Evolutionary conservation across 2,888 invertebrate species (phyloP).

Genomic region (Dysmachus trigonus): DNA sequence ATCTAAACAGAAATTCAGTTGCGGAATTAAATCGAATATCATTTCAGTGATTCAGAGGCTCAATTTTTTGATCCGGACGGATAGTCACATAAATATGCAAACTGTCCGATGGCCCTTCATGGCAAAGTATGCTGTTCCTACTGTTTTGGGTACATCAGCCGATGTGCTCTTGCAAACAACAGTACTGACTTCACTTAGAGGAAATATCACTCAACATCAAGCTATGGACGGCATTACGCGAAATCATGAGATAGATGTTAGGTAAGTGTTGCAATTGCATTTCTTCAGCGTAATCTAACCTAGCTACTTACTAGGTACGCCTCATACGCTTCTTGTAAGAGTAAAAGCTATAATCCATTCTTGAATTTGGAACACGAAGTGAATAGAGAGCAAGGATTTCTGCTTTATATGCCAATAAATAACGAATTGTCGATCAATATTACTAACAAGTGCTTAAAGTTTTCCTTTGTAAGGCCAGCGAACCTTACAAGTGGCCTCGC

Average conservation of each 20-base stretch:
- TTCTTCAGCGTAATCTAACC: not conserved
- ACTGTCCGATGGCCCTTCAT: constrained; percentile 68
- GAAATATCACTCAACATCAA: constrained; percentile 72
- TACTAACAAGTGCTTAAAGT: constrained; percentile 57
- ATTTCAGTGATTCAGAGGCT: constrained; percentile 68
- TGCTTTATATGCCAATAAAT: constrained; percentile 73
- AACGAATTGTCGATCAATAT: constrained; percentile 60
- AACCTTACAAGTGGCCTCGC: constrained; percentile 63
- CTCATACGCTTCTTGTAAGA: constrained; percentile 66
- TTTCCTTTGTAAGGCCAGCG: constrained; percentile 61
- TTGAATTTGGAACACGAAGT: constrained; percentile 72
- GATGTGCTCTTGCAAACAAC: constrained; percentile 65
- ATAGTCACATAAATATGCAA: constrained; percentile 71
- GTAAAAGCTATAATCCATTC: constrained; percentile 70
- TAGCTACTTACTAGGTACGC: constrained; percentile 64
- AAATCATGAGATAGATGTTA: constrained; percentile 72
- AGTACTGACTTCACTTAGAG: constrained; percentile 72
- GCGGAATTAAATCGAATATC: not conserved
- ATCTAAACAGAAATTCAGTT: constrained; percentile 49
- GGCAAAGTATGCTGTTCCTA: constrained; percentile 67
- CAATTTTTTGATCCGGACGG: constrained; percentile 68
- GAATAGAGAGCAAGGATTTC: constrained; percentile 74
- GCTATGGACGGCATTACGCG: constrained; percentile 68
- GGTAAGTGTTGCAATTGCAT: constrained; percentile 58
- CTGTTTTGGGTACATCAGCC: constrained; percentile 69